Evolutionary conservation across 2,797 vertebrate genomes (phyloP).

Genomic region (Brotula barbata): DNA sequence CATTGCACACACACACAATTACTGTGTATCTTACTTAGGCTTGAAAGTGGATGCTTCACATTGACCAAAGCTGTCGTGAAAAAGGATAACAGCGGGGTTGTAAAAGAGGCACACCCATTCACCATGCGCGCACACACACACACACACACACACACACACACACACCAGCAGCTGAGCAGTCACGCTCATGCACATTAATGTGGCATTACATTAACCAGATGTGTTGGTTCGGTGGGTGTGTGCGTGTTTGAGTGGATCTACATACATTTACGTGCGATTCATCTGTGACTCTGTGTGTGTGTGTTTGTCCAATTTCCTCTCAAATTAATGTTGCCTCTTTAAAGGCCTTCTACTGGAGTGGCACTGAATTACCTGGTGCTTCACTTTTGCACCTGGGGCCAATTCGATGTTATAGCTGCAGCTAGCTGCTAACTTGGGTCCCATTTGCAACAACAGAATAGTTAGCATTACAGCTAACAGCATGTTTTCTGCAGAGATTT

Average conservation of each 20-base stretch:
- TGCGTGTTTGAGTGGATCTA: constrained; percentile 52
- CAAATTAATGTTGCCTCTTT: constrained; percentile 80
- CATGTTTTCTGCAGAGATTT: constrained; percentile 31
- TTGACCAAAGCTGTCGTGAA: constrained; percentile 35
- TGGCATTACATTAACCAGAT: constrained; percentile 58
- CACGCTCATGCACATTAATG: constrained; percentile 55
- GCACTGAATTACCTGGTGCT: constrained; percentile 80
- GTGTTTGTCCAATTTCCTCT: constrained; percentile 76
- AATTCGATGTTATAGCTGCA: constrained; percentile 65
- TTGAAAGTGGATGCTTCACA: constrained; percentile 34
- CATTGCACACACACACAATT: constrained; percentile 15
- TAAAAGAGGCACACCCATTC: constrained; percentile 34
- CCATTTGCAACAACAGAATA: constrained; percentile 63
- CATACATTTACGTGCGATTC: constrained; percentile 63
- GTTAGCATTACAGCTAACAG: constrained; percentile 63
- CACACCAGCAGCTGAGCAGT: constrained; percentile 51
- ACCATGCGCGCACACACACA: constrained; percentile 17
- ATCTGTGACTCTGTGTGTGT: constrained; percentile 48
- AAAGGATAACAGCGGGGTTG: constrained; percentile 37
- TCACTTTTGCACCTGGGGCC: constrained; percentile 75
- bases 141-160: constrained; percentile 17
- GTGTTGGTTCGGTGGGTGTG: constrained; percentile 51
- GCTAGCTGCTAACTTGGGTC: constrained; percentile 69
- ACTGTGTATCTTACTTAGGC: constrained; percentile 20
- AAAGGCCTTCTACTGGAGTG: constrained; percentile 79